Percentiles rank a stretch among this genome's conserved stretches.
Evolutionary conservation across 2,888 invertebrate species (phyloP).

Genomic region (Malthinus seriepunctatus): DNA sequence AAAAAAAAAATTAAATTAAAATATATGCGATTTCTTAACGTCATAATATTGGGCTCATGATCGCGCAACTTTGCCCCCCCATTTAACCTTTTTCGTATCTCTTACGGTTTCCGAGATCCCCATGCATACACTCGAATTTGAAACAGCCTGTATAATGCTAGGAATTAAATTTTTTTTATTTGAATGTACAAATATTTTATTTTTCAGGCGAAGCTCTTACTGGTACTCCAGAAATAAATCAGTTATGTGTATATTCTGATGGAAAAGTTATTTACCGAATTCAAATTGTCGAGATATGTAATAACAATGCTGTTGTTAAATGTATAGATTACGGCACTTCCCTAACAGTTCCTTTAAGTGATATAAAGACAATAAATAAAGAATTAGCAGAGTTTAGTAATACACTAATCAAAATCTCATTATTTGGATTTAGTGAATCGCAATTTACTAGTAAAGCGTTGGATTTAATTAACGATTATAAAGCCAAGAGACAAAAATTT

Average conservation of each 20-base stretch:
- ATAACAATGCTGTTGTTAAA: slow-evolving; percentile 33
- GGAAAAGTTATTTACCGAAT: slow-evolving; percentile 31
- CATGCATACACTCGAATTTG: too few species aligned
- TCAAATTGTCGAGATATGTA: neutral
- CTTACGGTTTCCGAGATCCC: too few species aligned
- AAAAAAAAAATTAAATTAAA: too few species aligned
- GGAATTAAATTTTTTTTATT: neutral
- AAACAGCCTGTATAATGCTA: too few species aligned
- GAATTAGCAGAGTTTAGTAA: slow-evolving; percentile 32
- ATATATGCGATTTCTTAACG: too few species aligned
- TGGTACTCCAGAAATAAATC: slow-evolving; percentile 35
- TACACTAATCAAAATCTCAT: slow-evolving; percentile 33
- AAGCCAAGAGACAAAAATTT: slow-evolving; percentile 21
- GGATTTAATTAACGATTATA: slow-evolving; percentile 10
- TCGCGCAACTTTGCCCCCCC: too few species aligned
- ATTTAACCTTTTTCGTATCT: too few species aligned
- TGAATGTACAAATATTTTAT: slow-evolving; percentile 3
- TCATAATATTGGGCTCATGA: too few species aligned
- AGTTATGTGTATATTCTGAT: slow-evolving; percentile 34
- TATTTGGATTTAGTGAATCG: slow-evolving; percentile 26
- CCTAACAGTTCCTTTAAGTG: slow-evolving; percentile 35
- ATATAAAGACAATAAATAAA: slow-evolving; percentile 39
- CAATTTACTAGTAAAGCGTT: slow-evolving; percentile 21
- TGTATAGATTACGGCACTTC: slow-evolving; percentile 42
- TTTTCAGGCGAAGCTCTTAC: slow-evolving; percentile 34